Conservation (phyloP, 2,888 invertebrate genomes). For the Metopia argyrocephala region DNA sequence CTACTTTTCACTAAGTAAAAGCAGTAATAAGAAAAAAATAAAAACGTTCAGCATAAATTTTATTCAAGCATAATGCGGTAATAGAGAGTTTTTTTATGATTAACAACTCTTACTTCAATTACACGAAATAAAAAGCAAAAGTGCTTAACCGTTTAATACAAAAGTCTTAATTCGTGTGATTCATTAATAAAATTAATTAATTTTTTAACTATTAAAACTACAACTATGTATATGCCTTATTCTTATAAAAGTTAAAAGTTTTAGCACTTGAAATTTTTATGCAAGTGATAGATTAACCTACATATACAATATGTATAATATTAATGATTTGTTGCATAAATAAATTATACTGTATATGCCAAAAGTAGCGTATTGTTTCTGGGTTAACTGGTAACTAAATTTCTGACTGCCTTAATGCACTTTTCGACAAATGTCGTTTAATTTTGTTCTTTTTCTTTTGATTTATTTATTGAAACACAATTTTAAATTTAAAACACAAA, state of each 20-base stretch:
- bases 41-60: not conserved
- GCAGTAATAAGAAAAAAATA: not conserved
- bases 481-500: constrained; percentile 41
- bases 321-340: not conserved
- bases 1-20: constrained; percentile 30
- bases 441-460: constrained; percentile 17
- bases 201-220: too few relatives aligned
- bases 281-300: too few relatives aligned
- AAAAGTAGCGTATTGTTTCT: constrained; percentile 25
- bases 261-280: not conserved
- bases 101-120: constrained; percentile 5
- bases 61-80: not conserved
- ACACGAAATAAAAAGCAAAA: constrained; percentile 41
- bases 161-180: not conserved
- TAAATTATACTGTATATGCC: not conserved
- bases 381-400: not conserved
- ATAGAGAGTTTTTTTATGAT: not conserved
- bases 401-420: constrained; percentile 12
- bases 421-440: constrained; percentile 20
- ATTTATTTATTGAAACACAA: constrained; percentile 51
- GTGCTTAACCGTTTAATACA: not conserved
- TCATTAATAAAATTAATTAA: too few relatives aligned
- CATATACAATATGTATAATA: not conserved
- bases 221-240: not conserved
- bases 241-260: not conserved